Conservation (phyloP, 2,888 invertebrate species). For the Allolobophora icterica region DNA sequence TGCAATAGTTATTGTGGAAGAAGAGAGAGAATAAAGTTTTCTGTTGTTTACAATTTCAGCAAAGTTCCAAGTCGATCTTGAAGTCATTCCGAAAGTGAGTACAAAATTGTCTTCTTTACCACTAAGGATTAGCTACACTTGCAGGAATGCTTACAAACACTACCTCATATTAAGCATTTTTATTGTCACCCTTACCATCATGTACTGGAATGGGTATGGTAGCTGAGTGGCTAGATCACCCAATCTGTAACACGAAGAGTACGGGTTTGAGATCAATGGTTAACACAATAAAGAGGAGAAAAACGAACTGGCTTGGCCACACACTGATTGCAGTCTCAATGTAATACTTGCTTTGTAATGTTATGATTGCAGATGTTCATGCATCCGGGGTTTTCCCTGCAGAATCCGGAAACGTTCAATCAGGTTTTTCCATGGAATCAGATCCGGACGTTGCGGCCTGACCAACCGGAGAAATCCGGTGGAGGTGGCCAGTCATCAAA, state of each 20-base stretch:
- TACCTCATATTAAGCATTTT: neutral
- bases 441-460: slow-evolving; percentile 54
- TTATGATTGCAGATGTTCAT: slow-evolving; percentile 74
- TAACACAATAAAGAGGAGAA: too few relatives aligned
- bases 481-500: slow-evolving; percentile 65
- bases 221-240: too few relatives aligned
- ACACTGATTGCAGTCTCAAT: too few relatives aligned
- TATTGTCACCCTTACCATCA: neutral
- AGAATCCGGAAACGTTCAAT: slow-evolving; percentile 80
- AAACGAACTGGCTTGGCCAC: too few relatives aligned
- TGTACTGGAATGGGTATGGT: neutral
- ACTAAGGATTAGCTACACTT: neutral
- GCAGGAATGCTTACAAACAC: neutral
- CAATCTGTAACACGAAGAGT: too few relatives aligned
- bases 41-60: neutral
- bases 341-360: neutral
- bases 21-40: neutral
- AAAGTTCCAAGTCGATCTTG: slow-evolving; percentile 31
- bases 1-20: too few relatives aligned
- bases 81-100: slow-evolving; percentile 38
- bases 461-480: slow-evolving; percentile 39
- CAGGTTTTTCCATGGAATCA: slow-evolving; percentile 79
- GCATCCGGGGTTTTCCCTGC: slow-evolving; percentile 79
- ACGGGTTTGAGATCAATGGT: neutral
- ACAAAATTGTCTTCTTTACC: slow-evolving; percentile 35